These are phyloP conservation scores for Verasper variegatus DNA, from an alignment of 2,113 vertebrate genomes.

Conservation along the genomic window DNA sequence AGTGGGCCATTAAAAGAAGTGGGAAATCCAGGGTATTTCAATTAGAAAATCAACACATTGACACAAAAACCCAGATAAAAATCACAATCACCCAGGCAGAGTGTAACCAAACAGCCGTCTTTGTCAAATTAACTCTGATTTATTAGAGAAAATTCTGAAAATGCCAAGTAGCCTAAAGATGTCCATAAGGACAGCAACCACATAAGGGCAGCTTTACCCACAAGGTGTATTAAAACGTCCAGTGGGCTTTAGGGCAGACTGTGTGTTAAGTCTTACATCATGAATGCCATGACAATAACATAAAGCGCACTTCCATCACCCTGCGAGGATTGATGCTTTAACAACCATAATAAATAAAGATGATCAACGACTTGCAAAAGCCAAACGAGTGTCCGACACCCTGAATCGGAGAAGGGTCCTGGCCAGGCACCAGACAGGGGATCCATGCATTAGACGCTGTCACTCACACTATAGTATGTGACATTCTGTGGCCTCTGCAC, in stretches of 20 bases:
- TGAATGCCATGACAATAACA: constrained; percentile 23
- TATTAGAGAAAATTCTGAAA: constrained; percentile 1
- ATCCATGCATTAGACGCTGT: constrained; percentile 65
- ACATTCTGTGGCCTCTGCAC: constrained; percentile 68
- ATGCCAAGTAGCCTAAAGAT: background rate
- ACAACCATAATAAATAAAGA: constrained; percentile 26
- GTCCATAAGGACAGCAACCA: background rate
- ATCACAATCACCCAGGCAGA: background rate
- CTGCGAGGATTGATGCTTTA: constrained; percentile 10
- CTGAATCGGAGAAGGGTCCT: constrained; percentile 44
- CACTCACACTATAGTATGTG: constrained; percentile 77
- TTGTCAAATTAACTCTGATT: background rate
- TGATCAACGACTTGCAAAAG: constrained; percentile 36
- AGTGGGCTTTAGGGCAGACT: background rate
- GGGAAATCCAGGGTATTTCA: background rate
- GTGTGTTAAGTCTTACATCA: background rate
- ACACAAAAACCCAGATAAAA: background rate
- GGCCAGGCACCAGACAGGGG: constrained; percentile 29
- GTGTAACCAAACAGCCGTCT: background rate
- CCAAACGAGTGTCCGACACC: constrained; percentile 37
- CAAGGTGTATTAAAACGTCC: constrained; percentile 7
- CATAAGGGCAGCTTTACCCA: constrained; percentile 11
- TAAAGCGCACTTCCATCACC: constrained; percentile 2
- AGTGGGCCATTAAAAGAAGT: background rate
- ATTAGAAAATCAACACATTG: background rate